Evolutionary conservation across 2,113 vertebrate genomes (phyloP).

Genomic region (Pitta sordida): DNA sequence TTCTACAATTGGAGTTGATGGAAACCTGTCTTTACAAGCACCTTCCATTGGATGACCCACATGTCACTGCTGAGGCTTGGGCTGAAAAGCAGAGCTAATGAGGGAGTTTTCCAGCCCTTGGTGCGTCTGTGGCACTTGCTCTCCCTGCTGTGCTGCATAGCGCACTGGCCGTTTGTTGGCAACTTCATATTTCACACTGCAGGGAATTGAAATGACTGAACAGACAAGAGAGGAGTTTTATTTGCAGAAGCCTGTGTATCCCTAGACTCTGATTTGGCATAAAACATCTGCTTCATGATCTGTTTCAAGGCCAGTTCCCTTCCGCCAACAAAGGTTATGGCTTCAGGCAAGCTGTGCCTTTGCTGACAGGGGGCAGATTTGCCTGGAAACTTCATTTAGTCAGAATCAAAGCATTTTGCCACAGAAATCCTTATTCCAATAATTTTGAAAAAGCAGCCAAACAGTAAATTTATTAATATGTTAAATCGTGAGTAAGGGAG

Average conservation of each 20-base stretch:
- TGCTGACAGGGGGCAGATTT: slow-evolving; percentile 46
- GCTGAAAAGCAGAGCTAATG: slow-evolving; percentile 52
- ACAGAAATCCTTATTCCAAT: slow-evolving; percentile 70
- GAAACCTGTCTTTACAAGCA: background rate
- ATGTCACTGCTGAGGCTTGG: background rate
- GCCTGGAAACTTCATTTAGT: slow-evolving; percentile 72
- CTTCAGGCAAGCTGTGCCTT: slow-evolving; percentile 75
- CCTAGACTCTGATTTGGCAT: slow-evolving; percentile 77
- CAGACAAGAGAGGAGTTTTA: slow-evolving; percentile 74
- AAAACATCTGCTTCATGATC: slow-evolving; percentile 86
- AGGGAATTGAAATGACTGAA: slow-evolving; percentile 75
- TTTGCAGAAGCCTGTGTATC: slow-evolving; percentile 71
- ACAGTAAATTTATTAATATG: slow-evolving; percentile 46
- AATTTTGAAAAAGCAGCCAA: slow-evolving; percentile 57
- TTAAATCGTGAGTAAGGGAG: slow-evolving; percentile 44
- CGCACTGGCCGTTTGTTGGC: slow-evolving; percentile 71
- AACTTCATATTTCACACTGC: slow-evolving; percentile 77
- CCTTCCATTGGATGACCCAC: background rate
- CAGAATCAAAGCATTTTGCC: slow-evolving; percentile 68
- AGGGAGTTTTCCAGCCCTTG: slow-evolving; percentile 59
- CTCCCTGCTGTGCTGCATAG: slow-evolving; percentile 61
- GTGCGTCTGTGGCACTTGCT: slow-evolving; percentile 64
- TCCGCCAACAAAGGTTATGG: slow-evolving; percentile 72
- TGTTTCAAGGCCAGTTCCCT: slow-evolving; percentile 76
- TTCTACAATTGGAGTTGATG: background rate